Conservation (phyloP, 2,113 vertebrate genomes). For the Malaclemys terrapin region DNA sequence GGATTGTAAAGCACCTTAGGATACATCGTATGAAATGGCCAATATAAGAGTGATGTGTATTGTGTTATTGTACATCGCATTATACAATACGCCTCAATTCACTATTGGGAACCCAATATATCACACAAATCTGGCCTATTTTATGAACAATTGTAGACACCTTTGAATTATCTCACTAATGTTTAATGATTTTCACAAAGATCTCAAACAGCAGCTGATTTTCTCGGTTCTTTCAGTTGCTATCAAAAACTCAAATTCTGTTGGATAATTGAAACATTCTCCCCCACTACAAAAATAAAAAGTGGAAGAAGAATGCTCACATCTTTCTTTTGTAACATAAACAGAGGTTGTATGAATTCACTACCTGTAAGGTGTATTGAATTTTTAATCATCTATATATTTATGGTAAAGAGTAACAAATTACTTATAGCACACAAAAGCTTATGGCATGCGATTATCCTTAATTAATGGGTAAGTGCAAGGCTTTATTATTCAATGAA, state of each 20-base stretch:
- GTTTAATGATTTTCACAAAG: constrained; percentile 47
- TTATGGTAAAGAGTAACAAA: constrained; percentile 76
- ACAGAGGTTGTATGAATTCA: neutral
- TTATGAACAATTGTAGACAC: constrained; percentile 38
- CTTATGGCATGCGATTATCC: constrained; percentile 80
- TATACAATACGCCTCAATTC: constrained; percentile 49
- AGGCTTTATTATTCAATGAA: constrained; percentile 81
- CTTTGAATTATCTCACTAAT: constrained; percentile 47
- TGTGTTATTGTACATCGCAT: constrained; percentile 40
- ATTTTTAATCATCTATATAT: constrained; percentile 78
- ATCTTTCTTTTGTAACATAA: constrained; percentile 44
- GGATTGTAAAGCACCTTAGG: constrained; percentile 74
- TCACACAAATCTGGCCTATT: constrained; percentile 35
- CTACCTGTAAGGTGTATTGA: constrained; percentile 72
- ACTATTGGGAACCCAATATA: constrained; percentile 50
- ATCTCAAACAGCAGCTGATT: constrained; percentile 1
- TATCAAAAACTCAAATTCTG: constrained; percentile 12
- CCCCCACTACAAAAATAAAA: constrained; percentile 43
- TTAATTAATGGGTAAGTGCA: constrained; percentile 82
- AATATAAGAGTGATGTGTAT: constrained; percentile 60
- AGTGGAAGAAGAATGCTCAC: neutral
- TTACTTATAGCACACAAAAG: constrained; percentile 77
- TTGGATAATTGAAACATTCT: constrained; percentile 36
- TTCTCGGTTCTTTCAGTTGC: neutral
- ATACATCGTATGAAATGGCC: constrained; percentile 64